Conservation (phyloP, 2,113 vertebrate genomes). For the Pica pica region DNA sequence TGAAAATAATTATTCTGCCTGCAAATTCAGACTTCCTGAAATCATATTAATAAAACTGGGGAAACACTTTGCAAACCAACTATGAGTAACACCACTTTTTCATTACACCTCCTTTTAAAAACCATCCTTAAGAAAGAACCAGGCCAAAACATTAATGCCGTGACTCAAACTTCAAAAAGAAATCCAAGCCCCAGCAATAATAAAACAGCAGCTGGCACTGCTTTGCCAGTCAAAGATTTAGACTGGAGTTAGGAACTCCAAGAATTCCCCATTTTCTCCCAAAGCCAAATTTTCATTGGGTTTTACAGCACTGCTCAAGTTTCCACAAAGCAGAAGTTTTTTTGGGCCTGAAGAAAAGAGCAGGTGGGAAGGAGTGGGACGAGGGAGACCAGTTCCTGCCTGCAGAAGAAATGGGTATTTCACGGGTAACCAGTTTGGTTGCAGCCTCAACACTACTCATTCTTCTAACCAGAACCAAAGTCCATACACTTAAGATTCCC, state of each 20-base stretch:
- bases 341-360: not conserved
- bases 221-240: not conserved
- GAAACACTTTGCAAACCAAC: not conserved
- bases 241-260: not conserved
- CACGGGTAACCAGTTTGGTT: not conserved
- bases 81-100: not conserved
- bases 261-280: not conserved
- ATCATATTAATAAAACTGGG: not conserved
- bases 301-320: not conserved
- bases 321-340: not conserved
- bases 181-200: not conserved
- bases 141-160: not conserved
- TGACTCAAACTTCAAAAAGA: not conserved
- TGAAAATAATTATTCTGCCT: not conserved
- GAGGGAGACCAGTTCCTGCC: not conserved
- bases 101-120: not conserved
- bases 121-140: not conserved
- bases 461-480: not conserved
- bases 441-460: not conserved
- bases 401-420: not conserved
- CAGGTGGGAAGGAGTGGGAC: fast-evolving
- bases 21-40: not conserved
- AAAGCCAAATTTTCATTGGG: not conserved
- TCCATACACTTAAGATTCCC: not conserved
- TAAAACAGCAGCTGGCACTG: not conserved